Base-by-base conservation (phyloP, 1,140 invertebrate genomes). In the Oedothorax gibbosus region DNA sequence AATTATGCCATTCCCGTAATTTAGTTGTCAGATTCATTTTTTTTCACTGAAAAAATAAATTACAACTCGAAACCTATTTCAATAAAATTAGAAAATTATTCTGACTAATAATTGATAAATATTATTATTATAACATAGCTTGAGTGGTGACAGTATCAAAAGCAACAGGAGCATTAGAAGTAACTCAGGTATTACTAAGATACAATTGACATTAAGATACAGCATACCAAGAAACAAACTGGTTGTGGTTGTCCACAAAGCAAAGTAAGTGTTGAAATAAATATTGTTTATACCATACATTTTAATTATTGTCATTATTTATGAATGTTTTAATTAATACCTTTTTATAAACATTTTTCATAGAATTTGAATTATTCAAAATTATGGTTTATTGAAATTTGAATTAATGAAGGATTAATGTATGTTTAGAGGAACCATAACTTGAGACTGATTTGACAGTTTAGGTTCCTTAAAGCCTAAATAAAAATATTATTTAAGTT, bases 181-280 rank as follows among this genome's bases (percentile, higher is more conserved):
- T 18, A 84, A 75, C 57, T 84, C 81, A 18, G 81, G 81, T 15
- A 75, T 71, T 10, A 73, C 18, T 8, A 86, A 73, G 56, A 95
- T 98, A 83, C 94, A 97, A 88, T 88, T 98, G 57, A 96, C 96
- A 5, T 90, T 97, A n/a, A 93, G 94, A 53, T 98, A 97, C 90
- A 96, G 95, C 87, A 92, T 94, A 53, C 94, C 94, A 86, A 91
- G 96, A 75, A 95, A 97, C 88, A 93, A 94, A 86, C 91, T 98
- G 0, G 92, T 94, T 77, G 92, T 97, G 66, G 94, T 95, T 20
- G 93, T 98, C 0, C 96, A 98, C 89, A 96, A 96, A 92, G 94
- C 97, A 87, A 93, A 93, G 95, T 97, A 93, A 93, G 94, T 93
- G 85, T 53, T 50, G 18, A 35, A 35, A 35, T 2, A 1, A 53